Evolutionary conservation across 2,797 vertebrate genomes (phyloP).

Genomic region (Gambelia wislizenii): DNA sequence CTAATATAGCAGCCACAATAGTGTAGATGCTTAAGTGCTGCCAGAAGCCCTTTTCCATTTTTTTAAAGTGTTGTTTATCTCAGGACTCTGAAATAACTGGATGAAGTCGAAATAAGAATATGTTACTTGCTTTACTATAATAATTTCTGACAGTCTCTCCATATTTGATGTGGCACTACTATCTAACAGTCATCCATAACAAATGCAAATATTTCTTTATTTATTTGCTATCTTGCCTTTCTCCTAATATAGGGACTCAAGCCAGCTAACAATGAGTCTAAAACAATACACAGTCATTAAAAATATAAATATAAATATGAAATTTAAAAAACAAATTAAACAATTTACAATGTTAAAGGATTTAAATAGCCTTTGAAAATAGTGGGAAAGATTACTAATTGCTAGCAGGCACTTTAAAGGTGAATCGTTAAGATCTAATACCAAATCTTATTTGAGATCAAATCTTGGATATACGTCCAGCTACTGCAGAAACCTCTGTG

Average conservation of each 20-base stretch:
- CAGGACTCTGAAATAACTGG: neutral
- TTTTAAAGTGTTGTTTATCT: neutral
- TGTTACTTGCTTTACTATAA: neutral
- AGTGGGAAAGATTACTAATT: neutral
- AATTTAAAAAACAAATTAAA: too few species aligned
- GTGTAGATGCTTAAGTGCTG: neutral
- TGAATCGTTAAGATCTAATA: conserved; percentile 11
- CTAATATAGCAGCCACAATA: neutral
- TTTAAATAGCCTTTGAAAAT: neutral
- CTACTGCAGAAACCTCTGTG: too few species aligned
- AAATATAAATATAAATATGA: too few species aligned
- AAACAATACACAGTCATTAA: too few species aligned
- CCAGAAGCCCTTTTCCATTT: neutral
- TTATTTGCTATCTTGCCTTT: too few species aligned
- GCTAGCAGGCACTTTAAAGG: neutral
- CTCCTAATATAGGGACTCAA: too few species aligned
- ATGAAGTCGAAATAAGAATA: neutral
- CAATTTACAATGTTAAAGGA: too few species aligned
- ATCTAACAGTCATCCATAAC: neutral
- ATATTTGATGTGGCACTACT: neutral
- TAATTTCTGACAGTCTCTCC: neutral
- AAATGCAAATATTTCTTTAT: too few species aligned
- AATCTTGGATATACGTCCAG: too few species aligned
- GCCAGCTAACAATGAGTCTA: too few species aligned
- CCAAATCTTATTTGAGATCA: neutral